A percentile compares a stretch with the other conserved stretches of the same genome.
phyloP scores from a whole-genome alignment of 2,113 vertebrate genomes.

The Tragelaphus buxtoni region DNA sequence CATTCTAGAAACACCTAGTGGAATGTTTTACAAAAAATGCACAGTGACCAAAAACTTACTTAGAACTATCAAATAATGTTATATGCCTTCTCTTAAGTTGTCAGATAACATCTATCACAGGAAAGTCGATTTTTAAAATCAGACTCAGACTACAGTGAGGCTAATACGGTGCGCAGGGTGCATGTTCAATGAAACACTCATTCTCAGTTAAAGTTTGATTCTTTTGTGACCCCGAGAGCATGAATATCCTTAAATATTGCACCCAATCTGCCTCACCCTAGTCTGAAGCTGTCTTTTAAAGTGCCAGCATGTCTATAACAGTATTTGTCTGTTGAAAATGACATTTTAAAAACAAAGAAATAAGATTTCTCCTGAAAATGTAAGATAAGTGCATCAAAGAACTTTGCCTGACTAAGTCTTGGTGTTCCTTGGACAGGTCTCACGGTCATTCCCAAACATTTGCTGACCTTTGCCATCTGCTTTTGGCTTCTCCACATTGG shows the following conservation, averaged over 20 bases:
- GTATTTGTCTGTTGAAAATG: neutral
- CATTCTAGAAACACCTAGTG: neutral
- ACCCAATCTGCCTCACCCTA: neutral
- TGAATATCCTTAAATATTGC: neutral
- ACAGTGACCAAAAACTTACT: neutral
- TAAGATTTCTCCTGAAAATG: neutral
- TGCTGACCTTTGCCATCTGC: constrained; percentile 18
- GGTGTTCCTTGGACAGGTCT: neutral
- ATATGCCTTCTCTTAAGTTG: neutral
- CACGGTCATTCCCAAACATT: neutral
- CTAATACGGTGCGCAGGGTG: neutral
- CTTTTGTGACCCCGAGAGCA: neutral
- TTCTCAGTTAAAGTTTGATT: neutral
- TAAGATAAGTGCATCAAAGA: neutral
- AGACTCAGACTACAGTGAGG: neutral
- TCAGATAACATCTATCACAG: neutral
- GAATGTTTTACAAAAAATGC: neutral
- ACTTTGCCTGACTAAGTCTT: neutral
- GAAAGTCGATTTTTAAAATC: neutral
- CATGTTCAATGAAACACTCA: neutral
- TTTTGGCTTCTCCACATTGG: neutral
- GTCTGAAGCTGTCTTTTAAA: neutral
- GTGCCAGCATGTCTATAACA: neutral
- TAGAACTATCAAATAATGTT: neutral
- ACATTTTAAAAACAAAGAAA: neutral